phyloP scores from a whole-genome alignment of 2,797 vertebrate genomes.

The Manis crassicaudata region DNA sequence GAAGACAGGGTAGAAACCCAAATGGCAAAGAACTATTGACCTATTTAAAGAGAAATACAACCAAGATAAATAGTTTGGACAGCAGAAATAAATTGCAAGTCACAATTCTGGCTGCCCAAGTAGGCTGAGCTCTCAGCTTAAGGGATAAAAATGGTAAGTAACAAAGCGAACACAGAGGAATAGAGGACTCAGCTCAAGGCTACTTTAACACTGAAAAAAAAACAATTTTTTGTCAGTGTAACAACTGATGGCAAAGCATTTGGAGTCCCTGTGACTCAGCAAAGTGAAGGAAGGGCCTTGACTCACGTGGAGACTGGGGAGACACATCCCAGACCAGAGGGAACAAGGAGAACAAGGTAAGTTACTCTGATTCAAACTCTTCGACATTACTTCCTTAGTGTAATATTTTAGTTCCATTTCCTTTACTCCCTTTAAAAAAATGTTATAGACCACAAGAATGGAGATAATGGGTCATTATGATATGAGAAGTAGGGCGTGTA shows the following conservation, averaged over 20 bases:
- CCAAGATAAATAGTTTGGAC: background rate
- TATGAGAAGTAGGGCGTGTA: background rate
- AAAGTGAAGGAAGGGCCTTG: background rate
- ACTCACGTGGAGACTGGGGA: background rate
- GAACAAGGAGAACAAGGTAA: constrained; percentile 48
- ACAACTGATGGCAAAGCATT: background rate
- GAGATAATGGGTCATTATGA: background rate
- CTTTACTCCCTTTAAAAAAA: background rate
- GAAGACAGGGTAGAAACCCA: background rate
- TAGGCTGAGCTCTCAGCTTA: background rate
- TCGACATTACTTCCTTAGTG: background rate
- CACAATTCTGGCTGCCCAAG: background rate
- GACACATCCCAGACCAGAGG: background rate
- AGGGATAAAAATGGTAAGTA: background rate
- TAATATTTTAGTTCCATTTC: constrained; percentile 16
- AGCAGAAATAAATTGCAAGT: background rate
- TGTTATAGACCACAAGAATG: background rate
- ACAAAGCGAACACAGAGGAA: background rate
- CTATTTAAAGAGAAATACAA: background rate
- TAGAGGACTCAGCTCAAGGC: background rate
- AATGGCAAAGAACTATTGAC: background rate
- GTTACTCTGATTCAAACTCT: constrained; percentile 51
- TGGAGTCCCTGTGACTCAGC: background rate
- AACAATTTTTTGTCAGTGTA: background rate
- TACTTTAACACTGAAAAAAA: background rate